Base-by-base conservation (phyloP, 2,797 vertebrate genomes). In the Aselliscus stoliczkanus region DNA sequence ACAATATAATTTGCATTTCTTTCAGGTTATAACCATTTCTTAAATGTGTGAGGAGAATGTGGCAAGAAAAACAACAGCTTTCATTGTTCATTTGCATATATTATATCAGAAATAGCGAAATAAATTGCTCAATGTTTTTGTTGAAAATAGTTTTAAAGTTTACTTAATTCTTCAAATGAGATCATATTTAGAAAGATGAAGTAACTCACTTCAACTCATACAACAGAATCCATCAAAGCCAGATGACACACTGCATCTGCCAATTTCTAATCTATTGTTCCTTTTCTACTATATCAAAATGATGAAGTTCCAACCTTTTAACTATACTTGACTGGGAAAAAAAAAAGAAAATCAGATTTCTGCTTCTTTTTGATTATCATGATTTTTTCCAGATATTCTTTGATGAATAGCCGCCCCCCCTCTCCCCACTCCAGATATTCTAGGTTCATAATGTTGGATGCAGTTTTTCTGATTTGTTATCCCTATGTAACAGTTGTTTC, bases 21-120 rank as follows among this genome's bases (percentile, higher is more conserved):
- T 25, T 87, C 67, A 65, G 17, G 29, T 65, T 65, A 90, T 73
- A 87, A 9, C 21, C 25, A 83, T 90, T 93, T 94, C 39, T 72
- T 67, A 50, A 93, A 67, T 67, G 47, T 83, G 21, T 70, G 15
- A 85, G 54, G 37, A 76, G 23, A 37, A 80, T 47, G 15, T 73
- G 62, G 21, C 10, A 87, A 93, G 56, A 77, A 95, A 86, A 92
- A 60, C 47, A 94, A 39, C 10, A 77, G 69, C 31, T 92, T 90
- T 89, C 15, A 60, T 64, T 81, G 20, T 81, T 81, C 15, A 65
- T 81, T 92, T 90, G 34, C 34, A 60, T 76, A 60, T 31, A 60
- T 85, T 76, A 18, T 27, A 52, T 54, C 39, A 87, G 64, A 92
- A 89, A 60, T 25, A 90, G 47, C 42, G 39, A 89, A 89, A 64